Percentiles rank a stretch among this genome's conserved stretches.
These are phyloP conservation scores for Neoitamus cyanurus DNA, from an alignment of 2,888 invertebrate species.

Conservation along the genomic window DNA sequence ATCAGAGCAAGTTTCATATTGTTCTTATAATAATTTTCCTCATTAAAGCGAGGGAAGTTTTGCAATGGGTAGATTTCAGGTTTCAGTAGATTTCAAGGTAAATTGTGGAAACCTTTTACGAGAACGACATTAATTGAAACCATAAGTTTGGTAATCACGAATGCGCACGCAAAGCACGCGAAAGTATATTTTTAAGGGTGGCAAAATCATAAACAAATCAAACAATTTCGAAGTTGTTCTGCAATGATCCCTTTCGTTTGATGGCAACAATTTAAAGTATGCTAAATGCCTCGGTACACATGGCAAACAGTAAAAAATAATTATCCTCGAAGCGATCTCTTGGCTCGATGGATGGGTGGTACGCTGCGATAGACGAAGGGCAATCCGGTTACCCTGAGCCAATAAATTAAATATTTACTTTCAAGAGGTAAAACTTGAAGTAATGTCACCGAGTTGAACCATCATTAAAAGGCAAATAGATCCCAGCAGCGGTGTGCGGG, in stretches of 20 bases:
- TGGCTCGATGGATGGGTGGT: not conserved
- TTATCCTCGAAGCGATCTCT: not conserved
- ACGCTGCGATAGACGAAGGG: not conserved
- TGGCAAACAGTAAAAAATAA: not conserved
- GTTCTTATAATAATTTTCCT: too few species aligned
- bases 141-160: not conserved
- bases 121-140: not conserved
- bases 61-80: too few species aligned
- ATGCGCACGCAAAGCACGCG: not conserved
- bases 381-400: not conserved
- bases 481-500: not conserved
- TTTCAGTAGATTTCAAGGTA: not conserved
- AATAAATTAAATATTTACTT: constrained; percentile 11
- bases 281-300: not conserved
- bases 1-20: too few species aligned
- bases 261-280: not conserved
- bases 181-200: not conserved
- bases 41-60: too few species aligned
- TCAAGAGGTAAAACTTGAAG: not conserved
- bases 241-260: not conserved
- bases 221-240: not conserved
- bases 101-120: not conserved
- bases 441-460: constrained; percentile 7
- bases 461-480: not conserved
- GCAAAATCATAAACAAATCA: not conserved